Conservation (phyloP, 2,797 vertebrate species). For the Falco novaeseelandiae region DNA sequence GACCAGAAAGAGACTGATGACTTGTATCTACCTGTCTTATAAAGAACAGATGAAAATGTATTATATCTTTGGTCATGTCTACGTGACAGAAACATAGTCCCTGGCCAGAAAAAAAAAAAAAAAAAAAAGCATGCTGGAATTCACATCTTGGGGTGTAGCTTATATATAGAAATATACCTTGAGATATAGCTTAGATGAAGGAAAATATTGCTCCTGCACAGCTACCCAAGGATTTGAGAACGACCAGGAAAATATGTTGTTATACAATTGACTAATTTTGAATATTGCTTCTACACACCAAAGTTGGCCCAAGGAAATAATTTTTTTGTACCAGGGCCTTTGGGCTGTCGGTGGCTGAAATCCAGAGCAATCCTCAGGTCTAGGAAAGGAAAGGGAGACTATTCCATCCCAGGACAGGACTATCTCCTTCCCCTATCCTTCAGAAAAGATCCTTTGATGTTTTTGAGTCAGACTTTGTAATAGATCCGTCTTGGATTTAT, state of each 20-base stretch:
- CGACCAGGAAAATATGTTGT: rapidly evolving
- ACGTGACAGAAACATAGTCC: neutral
- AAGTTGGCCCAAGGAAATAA: neutral
- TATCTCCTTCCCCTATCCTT: neutral
- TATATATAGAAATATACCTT: neutral
- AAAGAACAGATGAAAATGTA: neutral
- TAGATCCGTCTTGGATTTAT: neutral
- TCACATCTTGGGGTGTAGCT: neutral
- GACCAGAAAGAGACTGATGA: neutral
- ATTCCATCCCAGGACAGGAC: neutral
- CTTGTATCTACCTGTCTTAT: neutral
- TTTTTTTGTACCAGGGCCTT: neutral
- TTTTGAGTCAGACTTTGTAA: neutral
- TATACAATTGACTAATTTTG: neutral
- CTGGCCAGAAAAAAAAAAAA: neutral
- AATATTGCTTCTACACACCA: neutral
- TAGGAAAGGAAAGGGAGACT: neutral
- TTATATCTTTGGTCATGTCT: neutral
- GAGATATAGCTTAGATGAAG: neutral
- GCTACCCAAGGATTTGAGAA: neutral
- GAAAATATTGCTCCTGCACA: neutral
- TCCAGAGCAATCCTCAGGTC: neutral
- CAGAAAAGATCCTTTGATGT: neutral
- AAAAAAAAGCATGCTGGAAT: neutral
- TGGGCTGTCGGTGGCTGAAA: neutral